Evolutionary conservation across 2,888 invertebrate species (phyloP).

Genomic region (Strigamia crassipes): DNA sequence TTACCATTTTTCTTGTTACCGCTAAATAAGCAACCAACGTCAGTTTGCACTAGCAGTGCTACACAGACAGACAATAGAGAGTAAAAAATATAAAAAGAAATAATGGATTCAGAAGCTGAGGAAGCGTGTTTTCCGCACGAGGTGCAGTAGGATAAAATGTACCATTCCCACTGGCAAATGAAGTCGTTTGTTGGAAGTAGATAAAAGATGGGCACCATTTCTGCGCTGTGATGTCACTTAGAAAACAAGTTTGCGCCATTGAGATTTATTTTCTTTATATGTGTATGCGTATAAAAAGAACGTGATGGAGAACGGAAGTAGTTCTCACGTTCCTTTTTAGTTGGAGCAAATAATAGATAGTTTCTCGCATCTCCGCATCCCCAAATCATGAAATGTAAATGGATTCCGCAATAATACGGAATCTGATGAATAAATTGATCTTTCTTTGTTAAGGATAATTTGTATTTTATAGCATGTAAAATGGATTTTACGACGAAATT

Average conservation of each 20-base stretch:
- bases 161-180: slow-evolving; percentile 42
- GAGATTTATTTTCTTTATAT: slow-evolving; percentile 39
- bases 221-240: slow-evolving; percentile 40
- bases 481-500: not conserved
- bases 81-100: slow-evolving; percentile 21
- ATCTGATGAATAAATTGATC: slow-evolving; percentile 19
- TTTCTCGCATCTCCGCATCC: not conserved
- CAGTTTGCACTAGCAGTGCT: slow-evolving; percentile 7
- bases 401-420: not conserved
- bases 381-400: slow-evolving; percentile 10
- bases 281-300: not conserved
- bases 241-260: slow-evolving; percentile 40
- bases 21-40: slow-evolving; percentile 13
- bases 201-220: slow-evolving; percentile 40
- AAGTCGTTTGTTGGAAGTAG: slow-evolving; percentile 40
- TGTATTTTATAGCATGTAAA: not conserved
- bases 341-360: slow-evolving; percentile 1
- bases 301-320: slow-evolving; percentile 35
- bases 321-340: slow-evolving; percentile 21
- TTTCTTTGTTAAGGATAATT: not conserved
- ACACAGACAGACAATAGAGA: slow-evolving; percentile 12
- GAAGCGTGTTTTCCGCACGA: slow-evolving; percentile 42
- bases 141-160: slow-evolving; percentile 42
- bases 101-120: slow-evolving; percentile 42
- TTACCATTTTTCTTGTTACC: slow-evolving; percentile 34